Conservation (phyloP, 1,140 invertebrate genomes). For the Sitophilus oryzae region DNA sequence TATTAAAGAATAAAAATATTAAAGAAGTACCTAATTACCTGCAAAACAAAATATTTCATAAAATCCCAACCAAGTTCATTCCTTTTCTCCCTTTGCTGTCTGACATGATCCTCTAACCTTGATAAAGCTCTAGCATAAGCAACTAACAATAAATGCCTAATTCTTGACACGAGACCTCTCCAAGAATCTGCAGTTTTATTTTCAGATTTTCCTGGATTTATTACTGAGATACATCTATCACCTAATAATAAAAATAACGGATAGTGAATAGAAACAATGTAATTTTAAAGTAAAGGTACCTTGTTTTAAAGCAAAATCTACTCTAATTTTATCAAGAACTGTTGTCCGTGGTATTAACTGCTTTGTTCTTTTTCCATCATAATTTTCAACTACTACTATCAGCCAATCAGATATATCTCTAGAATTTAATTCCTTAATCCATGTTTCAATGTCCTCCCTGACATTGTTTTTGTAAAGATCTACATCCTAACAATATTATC, state of each 20-base stretch:
- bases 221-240: constrained; percentile 80
- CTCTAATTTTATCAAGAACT: constrained; percentile 89
- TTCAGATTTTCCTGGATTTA: constrained; percentile 86
- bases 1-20: neutral
- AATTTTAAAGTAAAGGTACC: constrained; percentile 46
- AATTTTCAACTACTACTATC: constrained; percentile 86
- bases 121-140: constrained; percentile 81
- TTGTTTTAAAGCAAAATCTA: constrained; percentile 89
- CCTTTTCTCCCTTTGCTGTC: constrained; percentile 81
- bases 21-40: constrained; percentile 49
- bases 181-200: constrained; percentile 84
- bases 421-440: constrained; percentile 72
- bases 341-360: constrained; percentile 88
- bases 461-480: constrained; percentile 82
- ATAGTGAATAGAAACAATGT: neutral
- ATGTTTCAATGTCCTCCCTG: constrained; percentile 81
- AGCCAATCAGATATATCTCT: constrained; percentile 85
- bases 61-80: constrained; percentile 92
- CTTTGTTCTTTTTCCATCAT: constrained; percentile 86
- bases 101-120: constrained; percentile 86
- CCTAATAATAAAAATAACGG: constrained; percentile 32
- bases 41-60: constrained; percentile 87
- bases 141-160: constrained; percentile 76
- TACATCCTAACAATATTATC: constrained; percentile 63
- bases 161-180: constrained; percentile 72